These are phyloP conservation scores for Monochamus saltuarius DNA, from an alignment of 1,140 invertebrate species.

Conservation along the genomic window DNA sequence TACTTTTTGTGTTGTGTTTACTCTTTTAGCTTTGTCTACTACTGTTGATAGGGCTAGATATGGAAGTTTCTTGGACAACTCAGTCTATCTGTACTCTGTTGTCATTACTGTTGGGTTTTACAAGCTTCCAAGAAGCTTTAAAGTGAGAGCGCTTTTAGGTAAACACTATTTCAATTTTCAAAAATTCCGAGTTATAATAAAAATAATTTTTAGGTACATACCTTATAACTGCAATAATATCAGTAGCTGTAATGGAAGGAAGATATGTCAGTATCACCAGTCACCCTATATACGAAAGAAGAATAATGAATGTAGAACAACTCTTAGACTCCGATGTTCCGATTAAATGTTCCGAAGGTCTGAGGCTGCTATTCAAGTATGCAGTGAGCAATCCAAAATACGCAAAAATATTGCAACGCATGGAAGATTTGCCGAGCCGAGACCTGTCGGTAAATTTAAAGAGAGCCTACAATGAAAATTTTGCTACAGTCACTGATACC, in stretches of 20 bases:
- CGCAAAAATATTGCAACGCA: neutral
- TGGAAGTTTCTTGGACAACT: too few relatives aligned
- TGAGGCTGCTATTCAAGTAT: neutral
- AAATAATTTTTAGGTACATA: slow-evolving; percentile 3
- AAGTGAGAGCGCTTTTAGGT: neutral
- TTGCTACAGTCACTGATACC: neutral
- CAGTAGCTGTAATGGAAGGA: neutral
- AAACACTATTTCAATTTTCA: neutral
- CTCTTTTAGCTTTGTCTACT: neutral
- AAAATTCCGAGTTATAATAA: too few relatives aligned
- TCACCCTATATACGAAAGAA: neutral
- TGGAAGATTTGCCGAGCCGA: neutral
- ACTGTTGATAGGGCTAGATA: too few relatives aligned
- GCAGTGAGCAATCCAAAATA: neutral
- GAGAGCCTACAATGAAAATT: neutral
- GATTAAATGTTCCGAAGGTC: neutral
- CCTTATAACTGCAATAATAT: neutral
- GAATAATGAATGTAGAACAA: neutral
- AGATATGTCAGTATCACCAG: neutral
- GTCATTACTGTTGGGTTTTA: neutral
- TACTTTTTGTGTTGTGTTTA: neutral
- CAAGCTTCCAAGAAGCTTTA: neutral
- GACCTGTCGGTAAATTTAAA: neutral
- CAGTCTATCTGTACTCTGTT: too few relatives aligned
- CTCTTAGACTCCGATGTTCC: neutral